Evolutionary conservation across 2,797 vertebrate species (phyloP).

Genomic region (Lerista edwardsae): DNA sequence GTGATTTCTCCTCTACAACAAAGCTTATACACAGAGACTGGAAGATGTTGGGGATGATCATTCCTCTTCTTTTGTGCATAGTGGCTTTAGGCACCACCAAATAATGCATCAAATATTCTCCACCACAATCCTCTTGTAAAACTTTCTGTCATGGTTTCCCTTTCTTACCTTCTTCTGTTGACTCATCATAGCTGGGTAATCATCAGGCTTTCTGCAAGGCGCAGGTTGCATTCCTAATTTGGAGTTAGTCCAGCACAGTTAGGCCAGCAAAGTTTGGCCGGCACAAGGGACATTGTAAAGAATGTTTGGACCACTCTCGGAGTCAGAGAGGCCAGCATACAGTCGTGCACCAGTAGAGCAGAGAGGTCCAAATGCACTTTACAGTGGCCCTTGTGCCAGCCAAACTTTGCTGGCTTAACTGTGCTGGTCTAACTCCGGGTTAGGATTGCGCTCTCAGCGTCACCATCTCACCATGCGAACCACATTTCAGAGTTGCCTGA

Average conservation of each 20-base stretch:
- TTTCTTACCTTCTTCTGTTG: neutral
- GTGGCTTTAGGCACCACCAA: neutral
- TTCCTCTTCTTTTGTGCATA: neutral
- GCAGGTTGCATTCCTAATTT: no score
- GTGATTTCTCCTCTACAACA: neutral
- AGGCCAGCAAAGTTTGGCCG: no score
- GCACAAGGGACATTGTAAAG: no score
- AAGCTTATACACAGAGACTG: neutral
- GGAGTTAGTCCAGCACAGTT: no score
- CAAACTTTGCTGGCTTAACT: no score
- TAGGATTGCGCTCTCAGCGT: no score
- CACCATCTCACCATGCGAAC: neutral
- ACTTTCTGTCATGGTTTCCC: neutral
- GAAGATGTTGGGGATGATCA: neutral
- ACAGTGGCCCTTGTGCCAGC: no score
- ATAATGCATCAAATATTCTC: neutral
- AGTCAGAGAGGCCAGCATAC: no score
- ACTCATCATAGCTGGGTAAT: neutral
- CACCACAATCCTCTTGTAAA: neutral
- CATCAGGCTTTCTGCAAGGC: neutral
- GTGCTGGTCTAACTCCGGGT: no score
- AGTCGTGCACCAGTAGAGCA: no score
- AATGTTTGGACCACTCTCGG: no score
- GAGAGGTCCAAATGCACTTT: no score
- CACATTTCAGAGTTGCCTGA: constrained; percentile 1